A percentile compares a stretch with the other conserved stretches of the same genome.
phyloP scores from a whole-genome alignment of 2,797 vertebrate genomes.

The Sebastes flavidus region DNA sequence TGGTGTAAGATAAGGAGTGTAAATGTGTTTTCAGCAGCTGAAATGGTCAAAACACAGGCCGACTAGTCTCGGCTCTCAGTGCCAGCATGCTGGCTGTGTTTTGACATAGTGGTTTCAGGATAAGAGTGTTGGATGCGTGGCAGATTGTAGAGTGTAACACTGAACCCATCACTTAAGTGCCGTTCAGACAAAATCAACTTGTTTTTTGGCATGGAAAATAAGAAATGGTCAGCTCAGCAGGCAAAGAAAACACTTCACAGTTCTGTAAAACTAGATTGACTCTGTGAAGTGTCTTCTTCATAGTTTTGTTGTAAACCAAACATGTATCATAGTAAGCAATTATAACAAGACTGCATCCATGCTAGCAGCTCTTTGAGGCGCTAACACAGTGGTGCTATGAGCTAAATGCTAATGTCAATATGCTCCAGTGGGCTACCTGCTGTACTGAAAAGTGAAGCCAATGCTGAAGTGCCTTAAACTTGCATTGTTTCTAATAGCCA shows the following conservation, averaged over 20 bases:
- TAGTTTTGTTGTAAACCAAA: background rate
- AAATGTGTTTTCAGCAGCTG: slow-evolving; percentile 34
- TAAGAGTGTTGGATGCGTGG: slow-evolving; percentile 8
- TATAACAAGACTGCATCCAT: background rate
- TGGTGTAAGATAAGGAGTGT: slow-evolving; percentile 7
- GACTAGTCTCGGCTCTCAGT: background rate
- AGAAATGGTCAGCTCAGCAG: slow-evolving; percentile 11
- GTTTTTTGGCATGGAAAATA: background rate
- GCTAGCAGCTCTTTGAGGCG: background rate
- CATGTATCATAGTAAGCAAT: background rate
- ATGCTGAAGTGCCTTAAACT: too few species aligned
- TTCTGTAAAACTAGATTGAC: slow-evolving; percentile 6
- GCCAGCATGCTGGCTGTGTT: slow-evolving; percentile 14
- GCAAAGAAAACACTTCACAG: slow-evolving; percentile 1
- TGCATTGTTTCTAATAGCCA: too few species aligned
- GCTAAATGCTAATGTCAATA: background rate
- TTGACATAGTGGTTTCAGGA: slow-evolving; percentile 7
- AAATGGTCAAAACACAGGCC: slow-evolving; percentile 23
- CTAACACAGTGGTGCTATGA: background rate
- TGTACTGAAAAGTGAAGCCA: too few species aligned
- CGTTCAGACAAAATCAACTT: background rate
- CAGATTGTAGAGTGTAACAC: slow-evolving; percentile 22
- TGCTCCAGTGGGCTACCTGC: background rate
- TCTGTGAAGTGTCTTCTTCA: background rate
- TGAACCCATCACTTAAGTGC: slow-evolving; percentile 5